Evolutionary conservation across 2,888 invertebrate genomes (phyloP).

Genomic region (Chrysolina americana): DNA sequence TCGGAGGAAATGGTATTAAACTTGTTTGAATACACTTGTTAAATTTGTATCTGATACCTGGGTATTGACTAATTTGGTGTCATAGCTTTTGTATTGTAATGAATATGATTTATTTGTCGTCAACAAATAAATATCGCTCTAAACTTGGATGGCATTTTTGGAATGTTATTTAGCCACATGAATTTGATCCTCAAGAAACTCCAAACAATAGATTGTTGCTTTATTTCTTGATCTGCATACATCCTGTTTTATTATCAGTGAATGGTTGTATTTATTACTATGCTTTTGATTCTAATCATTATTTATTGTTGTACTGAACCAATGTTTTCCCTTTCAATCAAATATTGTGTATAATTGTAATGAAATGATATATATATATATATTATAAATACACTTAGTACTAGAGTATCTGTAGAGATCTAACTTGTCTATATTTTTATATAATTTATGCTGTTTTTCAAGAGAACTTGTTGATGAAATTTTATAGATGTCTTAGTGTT

Average conservation of each 20-base stretch:
- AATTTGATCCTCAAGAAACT: background rate
- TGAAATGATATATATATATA: slow-evolving; percentile 30
- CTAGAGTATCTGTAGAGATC: slow-evolving; percentile 33
- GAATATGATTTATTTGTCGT: too few species aligned
- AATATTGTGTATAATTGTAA: slow-evolving; percentile 42
- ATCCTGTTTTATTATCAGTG: background rate
- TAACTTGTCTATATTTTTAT: slow-evolving; percentile 44
- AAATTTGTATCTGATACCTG: too few species aligned
- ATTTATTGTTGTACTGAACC: slow-evolving; percentile 13
- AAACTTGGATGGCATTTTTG: too few species aligned
- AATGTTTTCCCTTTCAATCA: slow-evolving; percentile 23
- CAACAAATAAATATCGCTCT: too few species aligned
- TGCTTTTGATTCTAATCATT: background rate
- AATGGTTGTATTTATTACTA: slow-evolving; percentile 6
- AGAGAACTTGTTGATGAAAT: slow-evolving; percentile 27
- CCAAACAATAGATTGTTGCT: background rate
- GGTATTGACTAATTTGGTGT: too few species aligned
- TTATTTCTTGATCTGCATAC: background rate
- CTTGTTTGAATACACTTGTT: too few species aligned
- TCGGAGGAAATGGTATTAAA: too few species aligned
- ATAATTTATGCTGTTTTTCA: slow-evolving; percentile 36
- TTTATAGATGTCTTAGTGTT: slow-evolving; percentile 35
- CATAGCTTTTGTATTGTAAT: too few species aligned
- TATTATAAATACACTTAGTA: slow-evolving; percentile 37
- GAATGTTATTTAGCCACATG: too few species aligned